Percentiles rank a stretch among this genome's conserved stretches.
phyloP scores from a whole-genome alignment of 2,113 vertebrate genomes.

The Callopanchax toddi region DNA sequence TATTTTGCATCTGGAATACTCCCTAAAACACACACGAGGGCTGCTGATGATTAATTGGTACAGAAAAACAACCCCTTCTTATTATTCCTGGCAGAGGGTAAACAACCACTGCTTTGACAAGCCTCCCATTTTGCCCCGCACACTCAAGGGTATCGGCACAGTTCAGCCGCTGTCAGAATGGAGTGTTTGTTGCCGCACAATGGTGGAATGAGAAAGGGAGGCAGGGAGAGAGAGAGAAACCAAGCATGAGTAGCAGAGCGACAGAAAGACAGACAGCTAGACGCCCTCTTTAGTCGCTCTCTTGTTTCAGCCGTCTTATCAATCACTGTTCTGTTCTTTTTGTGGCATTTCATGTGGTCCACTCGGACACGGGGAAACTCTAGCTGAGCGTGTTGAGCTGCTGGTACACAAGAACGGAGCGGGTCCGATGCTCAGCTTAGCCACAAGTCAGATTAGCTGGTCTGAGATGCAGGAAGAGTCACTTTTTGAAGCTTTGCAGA shows the following conservation, averaged over 20 bases:
- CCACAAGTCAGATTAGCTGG: constrained; percentile 52
- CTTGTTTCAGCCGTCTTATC: constrained; percentile 78
- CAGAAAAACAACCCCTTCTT: constrained; percentile 51
- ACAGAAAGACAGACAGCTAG: constrained; percentile 69
- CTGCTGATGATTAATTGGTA: constrained; percentile 67
- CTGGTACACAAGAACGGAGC: constrained; percentile 50
- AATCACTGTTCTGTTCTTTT: constrained; percentile 80
- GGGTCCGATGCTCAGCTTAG: constrained; percentile 44
- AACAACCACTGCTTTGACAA: constrained; percentile 76
- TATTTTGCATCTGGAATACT: constrained; percentile 55
- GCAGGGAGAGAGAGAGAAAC: constrained; percentile 27
- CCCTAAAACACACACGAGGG: constrained; percentile 62
- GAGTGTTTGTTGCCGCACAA: constrained; percentile 74
- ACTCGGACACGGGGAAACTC: constrained; percentile 63
- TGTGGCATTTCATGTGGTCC: constrained; percentile 68
- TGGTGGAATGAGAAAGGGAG: constrained; percentile 57
- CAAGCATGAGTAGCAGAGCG: constrained; percentile 61
- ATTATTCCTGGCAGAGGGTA: constrained; percentile 72
- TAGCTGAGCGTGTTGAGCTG: constrained; percentile 49
- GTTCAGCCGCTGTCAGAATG: constrained; percentile 72
- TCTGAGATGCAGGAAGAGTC: constrained; percentile 24
- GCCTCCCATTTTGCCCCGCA: constrained; percentile 68
- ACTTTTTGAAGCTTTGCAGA: constrained; percentile 24
- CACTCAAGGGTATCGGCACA: constrained; percentile 68
- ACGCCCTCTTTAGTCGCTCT: constrained; percentile 69